Evolutionary conservation across 2,797 vertebrate species (phyloP), one percentile per base, ranked within the genome.

Genomic region (Chrysocyon brachyurus): DNA sequence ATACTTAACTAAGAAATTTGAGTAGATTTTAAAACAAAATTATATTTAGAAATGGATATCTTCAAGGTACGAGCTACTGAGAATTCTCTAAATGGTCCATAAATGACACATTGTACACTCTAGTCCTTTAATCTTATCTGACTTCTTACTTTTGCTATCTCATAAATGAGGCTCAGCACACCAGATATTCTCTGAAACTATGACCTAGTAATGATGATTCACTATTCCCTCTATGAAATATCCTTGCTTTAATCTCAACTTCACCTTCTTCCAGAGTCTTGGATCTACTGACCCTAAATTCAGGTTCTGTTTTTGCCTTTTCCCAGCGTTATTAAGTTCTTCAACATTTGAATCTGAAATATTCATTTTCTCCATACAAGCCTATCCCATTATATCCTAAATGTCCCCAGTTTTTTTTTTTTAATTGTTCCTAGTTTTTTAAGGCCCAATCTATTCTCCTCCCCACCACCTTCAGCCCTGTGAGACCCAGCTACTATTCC

Each of bases 291-390:
- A 19, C 12, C 12, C 9, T 95, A 15, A 90, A 66, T 14, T 73
- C 40, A 90, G 19, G 5, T 84, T 90, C 49, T 85, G 52, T n/a
- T 16, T 88, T 91, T 68, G 56, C 4, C 31, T 24, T 14, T 94
- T 36, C 36, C 36, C 36, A 11, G 22, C 57, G 9, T 59, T 78
- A 82, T 54, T 83, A 79, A 77, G 1, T 79, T 82, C 33, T 15
- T 17, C 12, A 63, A n/a, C 77, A 90, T 90, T 93, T 92, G 28
- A 86, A 31, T 78, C 10, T 87, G 36, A 94, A 91, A 70, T 56
- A 56, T 9, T 70, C 46, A 1, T 84, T 91, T 93, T 78, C 64
- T 92, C 57, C 6, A 46, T 10, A 68, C 8, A 82, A 70, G n/a
- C 12, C 14, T 87, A 33, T 88, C 15, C 16, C 21, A 19, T 52